Conservation (phyloP, 2,888 invertebrate species). For the Trimorus sp. region DNA sequence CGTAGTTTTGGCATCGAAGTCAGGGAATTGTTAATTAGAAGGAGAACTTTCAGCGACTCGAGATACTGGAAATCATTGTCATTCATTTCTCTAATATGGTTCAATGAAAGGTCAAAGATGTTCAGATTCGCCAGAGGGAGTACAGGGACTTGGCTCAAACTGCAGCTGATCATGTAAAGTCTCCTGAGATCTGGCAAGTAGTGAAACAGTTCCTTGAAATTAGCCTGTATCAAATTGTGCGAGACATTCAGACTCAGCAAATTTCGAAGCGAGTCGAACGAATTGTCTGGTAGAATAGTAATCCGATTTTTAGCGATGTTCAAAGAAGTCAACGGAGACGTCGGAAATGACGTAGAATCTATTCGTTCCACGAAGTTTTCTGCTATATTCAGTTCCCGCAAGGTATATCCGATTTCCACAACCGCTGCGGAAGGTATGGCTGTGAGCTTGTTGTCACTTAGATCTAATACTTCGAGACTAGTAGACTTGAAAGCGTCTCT, state of each 20-base stretch:
- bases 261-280: slow-evolving; percentile 91
- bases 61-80: slow-evolving; percentile 88
- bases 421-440: slow-evolving; percentile 91
- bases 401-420: slow-evolving; percentile 89
- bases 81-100: slow-evolving; percentile 86
- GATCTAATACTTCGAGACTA: slow-evolving; percentile 89
- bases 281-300: slow-evolving; percentile 93
- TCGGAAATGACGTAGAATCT: slow-evolving; percentile 93
- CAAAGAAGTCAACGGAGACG: slow-evolving; percentile 89
- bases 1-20: slow-evolving; percentile 88
- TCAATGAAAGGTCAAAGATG: slow-evolving; percentile 90
- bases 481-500: slow-evolving; percentile 91
- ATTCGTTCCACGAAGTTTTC: slow-evolving; percentile 92
- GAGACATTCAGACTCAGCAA: slow-evolving; percentile 91
- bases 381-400: slow-evolving; percentile 90
- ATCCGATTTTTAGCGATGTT: slow-evolving; percentile 91
- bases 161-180: slow-evolving; percentile 89
- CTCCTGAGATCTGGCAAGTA: slow-evolving; percentile 91
- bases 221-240: slow-evolving; percentile 89
- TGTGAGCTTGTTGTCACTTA: slow-evolving; percentile 89
- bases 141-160: slow-evolving; percentile 89
- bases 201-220: slow-evolving; percentile 91
- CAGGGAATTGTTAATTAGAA: slow-evolving; percentile 90
- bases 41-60: slow-evolving; percentile 87
- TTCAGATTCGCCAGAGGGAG: slow-evolving; percentile 90